These are phyloP conservation scores for Ariopsis seemanni DNA, from an alignment of 2,113 vertebrate species.

Conservation along the genomic window DNA sequence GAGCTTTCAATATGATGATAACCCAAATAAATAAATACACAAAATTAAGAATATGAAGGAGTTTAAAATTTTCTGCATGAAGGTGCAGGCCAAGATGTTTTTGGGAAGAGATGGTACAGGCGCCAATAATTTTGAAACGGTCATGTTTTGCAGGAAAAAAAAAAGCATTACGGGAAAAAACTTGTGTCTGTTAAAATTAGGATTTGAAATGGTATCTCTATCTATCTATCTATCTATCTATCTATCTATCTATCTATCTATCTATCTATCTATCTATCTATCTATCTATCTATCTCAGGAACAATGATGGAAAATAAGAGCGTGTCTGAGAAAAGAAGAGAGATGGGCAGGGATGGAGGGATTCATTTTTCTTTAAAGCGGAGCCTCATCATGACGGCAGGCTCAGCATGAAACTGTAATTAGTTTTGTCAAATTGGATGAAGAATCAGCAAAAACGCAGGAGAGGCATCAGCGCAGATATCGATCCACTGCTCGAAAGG, in stretches of 20 bases:
- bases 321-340: slow-evolving; percentile 38
- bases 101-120: neutral
- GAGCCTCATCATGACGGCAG: slow-evolving; percentile 11
- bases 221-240: neutral
- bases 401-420: slow-evolving; percentile 50
- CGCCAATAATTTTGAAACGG: neutral
- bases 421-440: slow-evolving; percentile 53
- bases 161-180: neutral
- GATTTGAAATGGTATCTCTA: neutral
- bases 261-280: neutral
- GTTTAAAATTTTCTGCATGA: neutral
- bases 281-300: neutral
- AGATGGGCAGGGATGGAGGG: slow-evolving; percentile 53
- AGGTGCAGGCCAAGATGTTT: neutral
- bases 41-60: neutral
- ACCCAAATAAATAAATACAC: neutral
- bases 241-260: neutral
- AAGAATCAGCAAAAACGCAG: slow-evolving; percentile 46
- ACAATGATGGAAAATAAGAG: neutral
- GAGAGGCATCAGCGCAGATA: slow-evolving; percentile 36
- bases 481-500: slow-evolving; percentile 34
- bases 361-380: slow-evolving; percentile 67
- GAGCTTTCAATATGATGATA: neutral
- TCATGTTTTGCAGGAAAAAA: neutral
- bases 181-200: neutral